A percentile compares a stretch with the other conserved stretches of the same genome.
These are phyloP conservation scores for Okapia johnstoni DNA, from an alignment of 2,113 vertebrate species.

Conservation along the genomic window DNA sequence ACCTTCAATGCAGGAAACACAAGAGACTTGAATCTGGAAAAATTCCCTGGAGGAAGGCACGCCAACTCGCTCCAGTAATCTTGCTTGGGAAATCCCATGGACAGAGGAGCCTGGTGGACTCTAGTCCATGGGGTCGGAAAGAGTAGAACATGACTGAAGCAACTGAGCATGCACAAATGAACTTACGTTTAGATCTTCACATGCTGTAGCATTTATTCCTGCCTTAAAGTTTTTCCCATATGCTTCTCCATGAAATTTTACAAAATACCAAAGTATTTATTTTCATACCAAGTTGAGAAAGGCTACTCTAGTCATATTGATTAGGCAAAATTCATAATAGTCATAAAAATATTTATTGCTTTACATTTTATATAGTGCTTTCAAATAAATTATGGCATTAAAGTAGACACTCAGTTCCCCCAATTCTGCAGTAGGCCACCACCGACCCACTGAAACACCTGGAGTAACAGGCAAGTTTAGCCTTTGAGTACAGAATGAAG, in stretches of 20 bases:
- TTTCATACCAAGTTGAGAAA: neutral
- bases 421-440: neutral
- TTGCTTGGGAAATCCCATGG: neutral
- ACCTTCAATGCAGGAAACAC: neutral
- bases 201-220: neutral
- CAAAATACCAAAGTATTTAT: neutral
- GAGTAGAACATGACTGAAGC: accelerated
- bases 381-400: neutral
- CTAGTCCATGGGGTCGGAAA: neutral
- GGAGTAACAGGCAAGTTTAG: neutral
- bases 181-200: neutral
- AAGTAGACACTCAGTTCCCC: neutral
- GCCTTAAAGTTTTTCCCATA: neutral
- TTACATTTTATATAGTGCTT: neutral
- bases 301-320: neutral
- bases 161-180: neutral
- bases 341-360: neutral
- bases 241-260: neutral
- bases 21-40: neutral
- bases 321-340: neutral
- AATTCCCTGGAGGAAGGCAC: neutral
- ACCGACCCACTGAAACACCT: neutral
- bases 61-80: neutral
- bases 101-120: neutral
- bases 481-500: neutral